phyloP scores from a whole-genome alignment of 2,888 invertebrate genomes.

The Limnephilus lunatus region DNA sequence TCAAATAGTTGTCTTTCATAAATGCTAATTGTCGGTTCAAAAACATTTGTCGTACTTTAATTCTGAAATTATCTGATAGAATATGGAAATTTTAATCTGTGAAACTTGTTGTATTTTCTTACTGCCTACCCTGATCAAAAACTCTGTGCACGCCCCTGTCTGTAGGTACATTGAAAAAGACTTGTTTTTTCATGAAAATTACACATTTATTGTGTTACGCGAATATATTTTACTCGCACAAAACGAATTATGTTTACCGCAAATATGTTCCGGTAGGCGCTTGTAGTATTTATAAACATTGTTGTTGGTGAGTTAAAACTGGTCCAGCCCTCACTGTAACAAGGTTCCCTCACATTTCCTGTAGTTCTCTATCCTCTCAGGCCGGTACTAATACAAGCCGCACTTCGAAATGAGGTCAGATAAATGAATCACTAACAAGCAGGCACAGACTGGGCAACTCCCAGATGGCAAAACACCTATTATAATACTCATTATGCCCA shows the following conservation, averaged over 20 bases:
- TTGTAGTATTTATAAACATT: neutral
- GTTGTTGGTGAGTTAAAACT: neutral
- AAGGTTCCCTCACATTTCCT: slow-evolving; percentile 10
- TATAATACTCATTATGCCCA: neutral
- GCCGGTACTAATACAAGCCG: neutral
- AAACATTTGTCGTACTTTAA: no score
- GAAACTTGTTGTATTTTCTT: no score
- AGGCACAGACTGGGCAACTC: slow-evolving; percentile 21
- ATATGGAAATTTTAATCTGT: no score
- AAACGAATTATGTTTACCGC: neutral
- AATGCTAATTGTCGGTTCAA: no score
- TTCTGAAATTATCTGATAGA: no score
- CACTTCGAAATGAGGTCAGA: slow-evolving; percentile 48
- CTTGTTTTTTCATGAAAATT: no score
- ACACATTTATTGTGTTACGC: neutral
- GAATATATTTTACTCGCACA: neutral
- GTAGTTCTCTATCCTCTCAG: neutral
- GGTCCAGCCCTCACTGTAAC: slow-evolving; percentile 24
- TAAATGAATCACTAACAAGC: slow-evolving; percentile 47
- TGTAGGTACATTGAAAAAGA: no score
- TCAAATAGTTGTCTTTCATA: no score
- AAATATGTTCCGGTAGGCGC: neutral
- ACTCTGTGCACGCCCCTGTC: no score
- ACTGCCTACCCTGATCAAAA: no score
- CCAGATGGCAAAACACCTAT: neutral